Evolutionary conservation across 1,140 invertebrate genomes (phyloP).

Genomic region (Drosophila tsacasi): DNA sequence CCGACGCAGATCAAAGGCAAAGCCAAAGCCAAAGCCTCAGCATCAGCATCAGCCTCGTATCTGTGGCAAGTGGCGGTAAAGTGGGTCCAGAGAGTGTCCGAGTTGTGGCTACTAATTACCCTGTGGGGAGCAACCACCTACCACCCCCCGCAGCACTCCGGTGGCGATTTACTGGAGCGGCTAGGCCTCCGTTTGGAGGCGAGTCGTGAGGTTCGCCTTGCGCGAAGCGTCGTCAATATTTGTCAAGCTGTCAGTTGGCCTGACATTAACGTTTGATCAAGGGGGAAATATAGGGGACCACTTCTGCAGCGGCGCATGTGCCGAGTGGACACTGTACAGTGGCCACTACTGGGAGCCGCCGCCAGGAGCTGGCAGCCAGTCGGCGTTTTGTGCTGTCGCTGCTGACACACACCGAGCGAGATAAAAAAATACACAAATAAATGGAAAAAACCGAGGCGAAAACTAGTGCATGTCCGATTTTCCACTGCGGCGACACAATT

Average conservation of each 20-base stretch:
- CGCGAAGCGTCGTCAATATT: constrained; percentile 81
- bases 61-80: constrained; percentile 71
- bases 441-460: constrained; percentile 56
- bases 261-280: constrained; percentile 84
- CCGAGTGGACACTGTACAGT: constrained; percentile 47
- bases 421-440: constrained; percentile 64
- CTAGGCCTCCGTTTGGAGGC: constrained; percentile 29
- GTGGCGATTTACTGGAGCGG: constrained; percentile 22
- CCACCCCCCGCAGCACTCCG: constrained; percentile 1
- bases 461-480: constrained; percentile 31
- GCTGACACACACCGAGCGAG: constrained; percentile 68
- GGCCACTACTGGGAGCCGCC: constrained; percentile 61
- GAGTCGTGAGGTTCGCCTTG: constrained; percentile 73
- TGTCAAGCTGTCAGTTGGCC: constrained; percentile 80
- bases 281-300: constrained; percentile 27
- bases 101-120: constrained; percentile 76
- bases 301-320: constrained; percentile 16
- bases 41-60: constrained; percentile 15
- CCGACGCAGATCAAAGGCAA: constrained; percentile 66
- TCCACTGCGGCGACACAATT: constrained; percentile 28
- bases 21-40: not conserved
- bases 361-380: constrained; percentile 56
- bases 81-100: constrained; percentile 54
- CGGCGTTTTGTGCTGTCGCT: constrained; percentile 70
- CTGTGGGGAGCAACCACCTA: constrained; percentile 64